Conservation (phyloP, 1,140 invertebrate species). For the Procambarus virginalis region DNA sequence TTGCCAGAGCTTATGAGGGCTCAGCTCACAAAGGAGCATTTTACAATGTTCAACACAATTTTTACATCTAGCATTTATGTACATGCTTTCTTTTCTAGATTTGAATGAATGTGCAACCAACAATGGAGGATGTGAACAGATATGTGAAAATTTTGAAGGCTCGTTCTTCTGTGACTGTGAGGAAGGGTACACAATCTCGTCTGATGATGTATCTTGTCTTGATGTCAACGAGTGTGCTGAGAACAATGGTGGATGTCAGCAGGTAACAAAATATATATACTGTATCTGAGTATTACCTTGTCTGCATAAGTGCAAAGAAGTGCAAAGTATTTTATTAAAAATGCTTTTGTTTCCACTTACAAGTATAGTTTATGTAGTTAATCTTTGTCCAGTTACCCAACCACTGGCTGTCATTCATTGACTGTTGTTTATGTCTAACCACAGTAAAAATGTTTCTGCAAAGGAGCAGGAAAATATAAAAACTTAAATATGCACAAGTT, state of each 20-base stretch:
- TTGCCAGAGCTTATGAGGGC: no score
- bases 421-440: no score
- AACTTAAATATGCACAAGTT: no score
- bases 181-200: conserved; percentile 21
- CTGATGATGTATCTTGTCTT: conserved; percentile 1
- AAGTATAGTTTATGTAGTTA: no score
- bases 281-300: background rate
- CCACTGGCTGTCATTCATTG: no score
- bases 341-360: no score
- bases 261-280: conserved; percentile 33
- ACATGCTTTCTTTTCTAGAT: conserved; percentile 48
- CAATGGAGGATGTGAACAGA: conserved; percentile 64
- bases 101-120: conserved; percentile 69
- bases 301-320: background rate
- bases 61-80: background rate
- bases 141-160: conserved; percentile 66
- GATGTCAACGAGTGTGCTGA: conserved; percentile 70
- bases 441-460: no score
- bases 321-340: no score
- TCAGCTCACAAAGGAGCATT: no score
- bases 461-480: no score
- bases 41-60: no score
- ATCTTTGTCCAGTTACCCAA: no score
- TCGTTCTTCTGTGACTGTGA: conserved; percentile 55
- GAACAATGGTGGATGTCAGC: conserved; percentile 63